Evolutionary conservation across 64 coral and sea anemone genomes (phyloP).

Genomic region (Acropora yongei): DNA sequence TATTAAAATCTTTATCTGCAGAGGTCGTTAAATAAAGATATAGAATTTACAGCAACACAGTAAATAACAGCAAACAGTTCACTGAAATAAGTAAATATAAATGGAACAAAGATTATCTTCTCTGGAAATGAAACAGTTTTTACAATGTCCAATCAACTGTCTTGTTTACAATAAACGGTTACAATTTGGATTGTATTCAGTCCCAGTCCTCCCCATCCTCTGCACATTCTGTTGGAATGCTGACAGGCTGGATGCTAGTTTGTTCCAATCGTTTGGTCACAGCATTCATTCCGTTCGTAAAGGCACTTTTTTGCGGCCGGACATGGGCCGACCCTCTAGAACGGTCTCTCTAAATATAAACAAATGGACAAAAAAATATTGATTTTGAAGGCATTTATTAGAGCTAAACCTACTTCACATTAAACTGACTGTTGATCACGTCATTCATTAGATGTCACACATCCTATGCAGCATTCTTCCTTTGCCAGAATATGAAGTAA

Average conservation of each 20-base stretch:
- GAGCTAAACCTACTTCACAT: background rate
- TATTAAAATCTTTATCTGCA: background rate
- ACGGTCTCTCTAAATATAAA: background rate
- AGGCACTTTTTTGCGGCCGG: background rate
- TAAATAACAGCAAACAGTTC: background rate
- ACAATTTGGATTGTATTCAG: background rate
- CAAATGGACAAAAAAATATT: background rate
- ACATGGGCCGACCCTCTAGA: background rate
- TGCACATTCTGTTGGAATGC: background rate
- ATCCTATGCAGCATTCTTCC: too few species aligned
- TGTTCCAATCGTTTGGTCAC: constrained; percentile 4
- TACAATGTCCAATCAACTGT: too few species aligned
- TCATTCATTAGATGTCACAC: too few species aligned
- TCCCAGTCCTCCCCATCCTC: constrained; percentile 14
- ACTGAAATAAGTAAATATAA: background rate
- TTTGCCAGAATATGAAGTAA: too few species aligned
- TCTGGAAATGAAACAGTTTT: background rate
- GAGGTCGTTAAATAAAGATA: background rate
- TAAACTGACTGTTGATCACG: too few species aligned
- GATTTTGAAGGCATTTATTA: background rate
- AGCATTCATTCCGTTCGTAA: background rate
- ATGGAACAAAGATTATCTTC: background rate
- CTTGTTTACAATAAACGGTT: background rate
- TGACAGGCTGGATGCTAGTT: background rate
- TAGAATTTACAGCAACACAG: background rate